Percentiles rank a stretch among this genome's conserved stretches.
These are phyloP conservation scores for Callopanchax toddi DNA, from an alignment of 2,113 vertebrate species.

Conservation along the genomic window DNA sequence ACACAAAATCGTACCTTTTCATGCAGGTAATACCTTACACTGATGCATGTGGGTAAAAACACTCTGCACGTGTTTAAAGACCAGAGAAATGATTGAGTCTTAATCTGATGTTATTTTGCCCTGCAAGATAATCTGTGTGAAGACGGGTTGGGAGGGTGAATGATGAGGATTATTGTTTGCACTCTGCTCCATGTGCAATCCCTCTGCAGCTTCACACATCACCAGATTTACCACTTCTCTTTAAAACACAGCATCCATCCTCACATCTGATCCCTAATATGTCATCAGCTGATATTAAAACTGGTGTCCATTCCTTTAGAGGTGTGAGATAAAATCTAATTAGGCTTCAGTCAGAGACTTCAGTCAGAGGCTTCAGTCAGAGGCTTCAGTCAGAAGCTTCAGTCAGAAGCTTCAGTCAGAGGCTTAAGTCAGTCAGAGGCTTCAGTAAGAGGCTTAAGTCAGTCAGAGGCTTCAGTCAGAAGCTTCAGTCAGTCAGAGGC, in stretches of 20 bases:
- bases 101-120: constrained; percentile 50
- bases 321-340: too few relatives aligned
- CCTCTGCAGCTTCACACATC: background rate
- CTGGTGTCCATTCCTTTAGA: too few relatives aligned
- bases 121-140: constrained; percentile 48
- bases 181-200: constrained; percentile 19
- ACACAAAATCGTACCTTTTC: background rate
- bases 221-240: background rate
- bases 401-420: too few relatives aligned
- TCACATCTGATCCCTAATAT: background rate
- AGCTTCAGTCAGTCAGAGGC: too few relatives aligned
- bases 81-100: constrained; percentile 11
- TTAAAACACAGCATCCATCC: background rate
- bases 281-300: background rate
- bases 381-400: too few relatives aligned
- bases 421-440: too few relatives aligned
- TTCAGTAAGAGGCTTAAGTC: too few relatives aligned
- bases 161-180: constrained; percentile 65
- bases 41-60: background rate
- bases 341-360: too few relatives aligned
- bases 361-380: too few relatives aligned
- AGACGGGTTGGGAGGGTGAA: constrained; percentile 29
- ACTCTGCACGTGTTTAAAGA: background rate
- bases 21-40: background rate
- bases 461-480: too few relatives aligned